Evolutionary conservation across 2,888 invertebrate genomes (phyloP), one percentile per base, ranked within the genome.

Genomic region (Lingula anatina): DNA sequence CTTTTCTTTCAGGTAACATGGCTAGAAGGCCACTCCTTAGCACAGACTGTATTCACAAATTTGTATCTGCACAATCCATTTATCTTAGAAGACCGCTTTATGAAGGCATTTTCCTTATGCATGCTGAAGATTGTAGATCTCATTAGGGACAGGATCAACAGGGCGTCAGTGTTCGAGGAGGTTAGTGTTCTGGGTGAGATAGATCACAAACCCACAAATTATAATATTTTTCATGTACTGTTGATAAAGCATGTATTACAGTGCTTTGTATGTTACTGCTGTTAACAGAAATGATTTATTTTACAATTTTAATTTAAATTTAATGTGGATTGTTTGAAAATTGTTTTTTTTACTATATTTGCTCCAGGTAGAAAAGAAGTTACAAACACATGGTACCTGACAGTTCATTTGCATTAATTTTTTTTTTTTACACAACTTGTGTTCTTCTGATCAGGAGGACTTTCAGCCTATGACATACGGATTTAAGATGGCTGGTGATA

Each of bases 11-110:
- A 78, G 77, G 76, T 94, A 0, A 94, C 96, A 0, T 99, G 97
- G 96, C 77, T 99, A 18, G 96, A 99, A 77, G 97, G 97, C 0
- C 75, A 76, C 49, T 75, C 75, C 0, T 82, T 96, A 59, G 95
- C 94, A 5, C 96, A 97, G 80, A 97, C 97, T 1, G 89, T 97
- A 7, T 95, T 96, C 73, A 96, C 94, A 25, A 95, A 95, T 76
- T 83, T 96, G 24, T 97, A 96, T 74, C 80, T 95, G 35, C 95
- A 97, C 75, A 88, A 91, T 59, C 94, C 95, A 0, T 84, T 87
- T 65, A 83, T 85, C 53, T 89, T 96, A 54, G 81, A 85, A 60
- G 90, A 95, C 70, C 86, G 86, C 70, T 82, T 86, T 5, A 79
- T 96, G 54, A 89, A 87, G 75, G 87, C 89, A 0, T 94, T 93